Conservation (phyloP, 1,140 invertebrate genomes). For the Dolichoris vasculosae region DNA sequence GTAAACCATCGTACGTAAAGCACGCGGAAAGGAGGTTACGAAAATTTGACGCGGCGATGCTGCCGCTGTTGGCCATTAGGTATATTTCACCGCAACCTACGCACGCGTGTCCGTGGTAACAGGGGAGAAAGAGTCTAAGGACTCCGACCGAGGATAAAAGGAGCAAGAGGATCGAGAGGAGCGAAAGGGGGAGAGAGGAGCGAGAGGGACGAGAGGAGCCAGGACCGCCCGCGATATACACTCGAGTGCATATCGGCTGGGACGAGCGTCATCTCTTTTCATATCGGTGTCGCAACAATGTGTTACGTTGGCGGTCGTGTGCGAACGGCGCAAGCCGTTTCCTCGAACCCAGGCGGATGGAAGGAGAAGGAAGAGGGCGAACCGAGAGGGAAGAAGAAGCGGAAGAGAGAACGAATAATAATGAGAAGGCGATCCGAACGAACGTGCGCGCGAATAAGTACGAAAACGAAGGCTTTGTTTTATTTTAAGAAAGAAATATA, state of each 20-base stretch:
- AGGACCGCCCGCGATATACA: conserved; percentile 24
- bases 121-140: no score
- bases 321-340: background rate
- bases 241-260: background rate
- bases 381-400: background rate
- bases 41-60: conserved; percentile 27
- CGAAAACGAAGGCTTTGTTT: background rate
- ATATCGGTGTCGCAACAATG: conserved; percentile 38
- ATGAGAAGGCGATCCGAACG: background rate
- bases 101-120: background rate
- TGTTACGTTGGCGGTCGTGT: background rate
- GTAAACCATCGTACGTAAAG: no score
- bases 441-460: background rate
- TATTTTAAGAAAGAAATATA: background rate
- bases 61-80: background rate
- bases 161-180: background rate
- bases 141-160: background rate
- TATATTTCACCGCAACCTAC: background rate
- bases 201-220: background rate
- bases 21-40: background rate
- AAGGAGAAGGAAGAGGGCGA: background rate
- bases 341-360: background rate
- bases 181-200: background rate
- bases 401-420: background rate
- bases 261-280: background rate